Base-by-base conservation (phyloP, 2,888 invertebrate species). In the Lasius fuliginosus region DNA sequence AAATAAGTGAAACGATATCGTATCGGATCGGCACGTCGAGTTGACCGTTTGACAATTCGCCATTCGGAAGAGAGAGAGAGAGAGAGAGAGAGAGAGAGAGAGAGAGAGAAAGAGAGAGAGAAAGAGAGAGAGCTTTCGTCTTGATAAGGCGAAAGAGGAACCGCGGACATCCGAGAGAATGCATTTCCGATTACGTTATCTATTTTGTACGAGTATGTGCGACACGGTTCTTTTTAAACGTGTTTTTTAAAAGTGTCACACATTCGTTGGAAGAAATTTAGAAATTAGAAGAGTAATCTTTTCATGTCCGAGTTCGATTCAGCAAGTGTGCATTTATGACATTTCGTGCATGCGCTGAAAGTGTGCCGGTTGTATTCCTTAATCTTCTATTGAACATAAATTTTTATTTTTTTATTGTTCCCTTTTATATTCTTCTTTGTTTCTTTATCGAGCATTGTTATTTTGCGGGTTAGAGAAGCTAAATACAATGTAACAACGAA, bases 1-100 rank as follows among this genome's bases (percentile, higher is more conserved):
- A 85, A 87, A 82, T 56, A 71, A 74, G 74, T 40, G 88, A 86
- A 90, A 82, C 86, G 86, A 88, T 89, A 87, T 33, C 53, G 76
- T 30, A 23, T 65, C 53, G 64, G 84, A 87, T 87, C 86, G 60
- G 30, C 49, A 69, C 86, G 82, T 73, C 83, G 77, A 89, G 18
- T 89, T 82, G 82, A 76, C 83, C 68, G 81, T 82, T 85, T 69
- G 49, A 84, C 58, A 36, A 79, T 73, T 64, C 65, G 15, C 67
- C 33, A 62, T 68, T 76, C 23, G 23, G 23, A 23, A 23, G 23
- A 23, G 23, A 23, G 56, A 65, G 12, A 30, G n/a, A n/a, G 23
- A 27, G 6, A 46, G n/a, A 40, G 1, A 60, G 42, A 9, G n/a
- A 53, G 40, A 73, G 40, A 56, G 18, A 73, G 12, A 62, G 15